Evolutionary conservation across 2,797 vertebrate species (phyloP), one percentile per base, ranked within the genome.

Genomic region (Champsocephalus gunnari): DNA sequence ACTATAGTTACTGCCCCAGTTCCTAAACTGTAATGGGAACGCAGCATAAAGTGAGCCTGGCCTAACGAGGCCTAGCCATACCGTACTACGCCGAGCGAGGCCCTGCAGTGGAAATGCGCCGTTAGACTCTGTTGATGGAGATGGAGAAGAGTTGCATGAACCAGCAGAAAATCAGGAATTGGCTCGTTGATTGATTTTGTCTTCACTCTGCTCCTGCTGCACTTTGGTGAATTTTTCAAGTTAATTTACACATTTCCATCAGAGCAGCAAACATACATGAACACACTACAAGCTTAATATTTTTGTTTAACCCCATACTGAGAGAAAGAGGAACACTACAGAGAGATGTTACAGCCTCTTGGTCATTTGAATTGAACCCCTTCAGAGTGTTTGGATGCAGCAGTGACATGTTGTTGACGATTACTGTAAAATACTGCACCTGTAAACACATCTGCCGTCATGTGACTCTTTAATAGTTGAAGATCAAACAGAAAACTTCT

Each of bases 321-420:
- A 47, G 8, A 14, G 43, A 32, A 7, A 38, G 24, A 47, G 2
- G 6, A 67, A 51, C 57, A 14, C 48, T 2, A 28, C 43, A 2
- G 12, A 45, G 12, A 38, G 34, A 38, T 38, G 5, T 38, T 1
- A 38, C 34, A 7, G 34, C 8, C 34, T 28, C 28, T 28, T 28
- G 28, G 9, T 34, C 13, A 4, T 63, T 44, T 64, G 53, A 63
- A 44, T 13, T 64, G 34, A 75, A 75, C 53, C 48, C 7, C 72
- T 60, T 60, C 56, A 16, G 47, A 10, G 56, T 21, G 57, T 34
- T 12, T 5, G 12, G 28, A 12, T 3, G 12, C 51, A 56, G 41
- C 12, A 14, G 48, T 19, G 44, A 24, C 47, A 5, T n/a, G 67
- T 21, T 12, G 24, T 24, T 12, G 2, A 62, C 19, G 48, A 24